Base-by-base conservation (phyloP, 2,113 vertebrate genomes). In the Etia nguti region DNA sequence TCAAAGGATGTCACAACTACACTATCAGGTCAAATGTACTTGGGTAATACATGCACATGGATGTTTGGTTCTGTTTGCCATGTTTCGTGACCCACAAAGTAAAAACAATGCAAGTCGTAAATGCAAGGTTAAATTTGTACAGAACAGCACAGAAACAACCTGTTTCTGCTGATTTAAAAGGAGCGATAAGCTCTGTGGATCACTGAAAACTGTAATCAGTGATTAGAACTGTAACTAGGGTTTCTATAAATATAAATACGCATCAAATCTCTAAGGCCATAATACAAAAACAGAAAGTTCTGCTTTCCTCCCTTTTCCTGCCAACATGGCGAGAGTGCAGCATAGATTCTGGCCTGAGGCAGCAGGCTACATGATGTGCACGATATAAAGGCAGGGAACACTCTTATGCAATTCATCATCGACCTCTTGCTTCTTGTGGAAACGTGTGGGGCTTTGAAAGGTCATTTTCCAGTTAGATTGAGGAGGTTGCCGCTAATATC, bases 401-500 rank as follows among this genome's bases (percentile, higher is more conserved):
- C 31, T 8, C 20, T 81, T 68, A 12, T 81, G 60, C 36, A 80
- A 88, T 91, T 81, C 48, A 85, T 92, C 83, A 62, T 41, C 20
- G 29, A 22, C 43, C 62, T 73, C 77, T 89, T 77, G 81, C 82
- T 85, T 70, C 81, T 73, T 13, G 46, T 59, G 56, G 84, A 84
- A 82, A 83, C 2, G 15, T 62, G 56, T 55, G 48, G 38, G 62
- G 29, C 36, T 86, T 43, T 89, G 65, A 93, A 92, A 93, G 91
- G 91, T 93, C 50, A 90, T 89, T 85, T 84, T 86, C 68, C 55
- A 73, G 43, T 90, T 79, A 77, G 65, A 86, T 75, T 73, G 62
- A 83, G 81, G 81, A 77, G 79, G 57, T 41, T 48, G 82, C 22
- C n/a, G 77, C 70, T 89, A 70, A 84, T 90, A 84, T 81, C 8